Evolutionary conservation across 2,888 invertebrate species (phyloP).

Genomic region (Xanthia icteritia): DNA sequence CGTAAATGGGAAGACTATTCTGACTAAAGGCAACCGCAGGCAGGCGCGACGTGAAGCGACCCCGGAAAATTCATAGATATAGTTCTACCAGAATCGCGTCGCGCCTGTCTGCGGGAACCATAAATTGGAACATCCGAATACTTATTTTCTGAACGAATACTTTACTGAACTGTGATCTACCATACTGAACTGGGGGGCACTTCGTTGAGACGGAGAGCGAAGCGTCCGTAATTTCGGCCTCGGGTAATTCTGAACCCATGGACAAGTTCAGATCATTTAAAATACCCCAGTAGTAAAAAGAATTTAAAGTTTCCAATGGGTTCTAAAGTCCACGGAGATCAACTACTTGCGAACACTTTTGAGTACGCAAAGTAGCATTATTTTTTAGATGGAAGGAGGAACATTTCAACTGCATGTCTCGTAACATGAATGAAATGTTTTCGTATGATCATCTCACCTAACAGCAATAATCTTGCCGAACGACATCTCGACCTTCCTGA

Average conservation of each 20-base stretch:
- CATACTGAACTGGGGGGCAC: too few species aligned
- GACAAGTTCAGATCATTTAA: background rate
- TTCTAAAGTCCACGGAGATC: background rate
- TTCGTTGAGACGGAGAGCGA: too few species aligned
- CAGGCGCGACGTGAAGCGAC: too few species aligned
- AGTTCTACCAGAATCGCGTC: too few species aligned
- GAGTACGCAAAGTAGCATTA: background rate
- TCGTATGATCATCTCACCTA: constrained; percentile 90
- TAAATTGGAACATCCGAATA: too few species aligned
- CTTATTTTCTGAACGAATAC: background rate
- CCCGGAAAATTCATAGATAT: too few species aligned
- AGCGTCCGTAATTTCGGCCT: too few species aligned
- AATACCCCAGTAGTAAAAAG: background rate
- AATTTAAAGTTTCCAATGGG: background rate
- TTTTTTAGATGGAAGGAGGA: background rate
- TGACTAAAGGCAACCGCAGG: background rate
- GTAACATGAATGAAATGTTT: background rate
- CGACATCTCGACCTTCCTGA: constrained; percentile 94
- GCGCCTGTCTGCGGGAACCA: too few species aligned
- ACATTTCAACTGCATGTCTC: background rate
- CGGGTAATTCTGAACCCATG: too few species aligned
- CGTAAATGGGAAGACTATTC: background rate
- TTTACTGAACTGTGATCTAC: too few species aligned
- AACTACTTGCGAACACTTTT: background rate
- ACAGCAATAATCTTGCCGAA: constrained; percentile 97